Conservation (phyloP, 1,140 invertebrate species). For the Leptestheria dahalacensis region DNA sequence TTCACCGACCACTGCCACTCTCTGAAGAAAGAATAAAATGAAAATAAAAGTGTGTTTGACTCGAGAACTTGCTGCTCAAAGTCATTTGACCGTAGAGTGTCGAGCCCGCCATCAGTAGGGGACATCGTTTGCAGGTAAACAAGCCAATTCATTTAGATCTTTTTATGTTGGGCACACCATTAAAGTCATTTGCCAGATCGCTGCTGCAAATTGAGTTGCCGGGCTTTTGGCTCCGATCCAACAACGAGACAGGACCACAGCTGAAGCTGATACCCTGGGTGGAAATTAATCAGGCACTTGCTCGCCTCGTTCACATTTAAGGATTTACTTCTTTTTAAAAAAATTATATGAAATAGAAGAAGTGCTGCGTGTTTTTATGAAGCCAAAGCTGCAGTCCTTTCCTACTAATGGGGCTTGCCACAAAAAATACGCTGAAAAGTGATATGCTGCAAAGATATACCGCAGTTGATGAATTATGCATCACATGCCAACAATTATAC, state of each 20-base stretch:
- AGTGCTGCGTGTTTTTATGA: too few relatives aligned
- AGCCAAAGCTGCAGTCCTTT: too few relatives aligned
- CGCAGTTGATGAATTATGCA: neutral
- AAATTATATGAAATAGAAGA: too few relatives aligned
- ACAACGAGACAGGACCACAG: neutral
- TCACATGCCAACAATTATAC: neutral
- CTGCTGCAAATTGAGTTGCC: neutral
- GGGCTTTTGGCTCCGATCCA: neutral
- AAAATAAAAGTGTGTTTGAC: too few relatives aligned
- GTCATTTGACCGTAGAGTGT: too few relatives aligned
- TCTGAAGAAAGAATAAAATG: neutral
- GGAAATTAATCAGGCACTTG: neutral
- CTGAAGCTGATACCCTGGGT: neutral
- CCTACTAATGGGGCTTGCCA: too few relatives aligned
- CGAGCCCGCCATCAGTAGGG: neutral
- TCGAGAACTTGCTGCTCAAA: too few relatives aligned
- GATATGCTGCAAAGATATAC: neutral
- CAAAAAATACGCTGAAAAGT: too few relatives aligned
- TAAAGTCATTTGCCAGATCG: neutral
- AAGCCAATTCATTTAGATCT: neutral
- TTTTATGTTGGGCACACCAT: neutral
- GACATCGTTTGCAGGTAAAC: neutral
- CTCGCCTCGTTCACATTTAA: neutral
- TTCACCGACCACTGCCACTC: neutral
- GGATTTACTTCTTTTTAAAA: too few relatives aligned